Evolutionary conservation across 2,888 invertebrate genomes (phyloP).

Genomic region (Priocnemis perturbator): DNA sequence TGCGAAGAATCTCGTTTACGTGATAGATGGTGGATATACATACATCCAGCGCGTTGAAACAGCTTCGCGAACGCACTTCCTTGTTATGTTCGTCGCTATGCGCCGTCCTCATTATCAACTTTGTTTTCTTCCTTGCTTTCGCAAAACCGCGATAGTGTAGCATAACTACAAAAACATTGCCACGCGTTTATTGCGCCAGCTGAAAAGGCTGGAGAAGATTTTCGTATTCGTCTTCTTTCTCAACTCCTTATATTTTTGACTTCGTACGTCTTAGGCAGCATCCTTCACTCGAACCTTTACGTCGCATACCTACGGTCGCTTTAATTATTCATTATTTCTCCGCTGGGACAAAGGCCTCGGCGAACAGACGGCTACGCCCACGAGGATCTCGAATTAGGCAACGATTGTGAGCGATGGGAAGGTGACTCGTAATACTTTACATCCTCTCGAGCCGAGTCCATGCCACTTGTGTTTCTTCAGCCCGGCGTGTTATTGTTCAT

Average conservation of each 20-base stretch:
- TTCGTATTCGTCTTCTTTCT: neutral
- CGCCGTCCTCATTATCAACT: slow-evolving; percentile 24
- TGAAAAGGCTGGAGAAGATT: neutral
- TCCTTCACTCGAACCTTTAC: neutral
- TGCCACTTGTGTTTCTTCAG: slow-evolving; percentile 17
- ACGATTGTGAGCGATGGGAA: slow-evolving; percentile 17
- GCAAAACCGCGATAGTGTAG: slow-evolving; percentile 21
- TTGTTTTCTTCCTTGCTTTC: slow-evolving; percentile 26
- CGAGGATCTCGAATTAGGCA: slow-evolving; percentile 12
- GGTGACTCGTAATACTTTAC: slow-evolving; percentile 7
- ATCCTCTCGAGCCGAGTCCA: neutral
- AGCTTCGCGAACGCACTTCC: slow-evolving; percentile 42
- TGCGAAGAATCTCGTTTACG: slow-evolving; percentile 38
- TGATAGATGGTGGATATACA: slow-evolving; percentile 40
- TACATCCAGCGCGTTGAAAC: slow-evolving; percentile 34
- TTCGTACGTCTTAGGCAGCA: neutral
- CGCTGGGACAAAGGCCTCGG: slow-evolving; percentile 16
- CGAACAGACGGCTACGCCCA: slow-evolving; percentile 23
- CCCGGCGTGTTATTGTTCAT: neutral
- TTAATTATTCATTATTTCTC: slow-evolving; percentile 22
- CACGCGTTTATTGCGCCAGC: slow-evolving; percentile 13
- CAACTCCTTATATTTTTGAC: neutral
- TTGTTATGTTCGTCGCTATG: slow-evolving; percentile 31
- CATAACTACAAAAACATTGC: slow-evolving; percentile 19
- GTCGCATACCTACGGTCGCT: neutral